Conservation (phyloP, 2,888 invertebrate genomes). For the Euplexia lucipara region DNA sequence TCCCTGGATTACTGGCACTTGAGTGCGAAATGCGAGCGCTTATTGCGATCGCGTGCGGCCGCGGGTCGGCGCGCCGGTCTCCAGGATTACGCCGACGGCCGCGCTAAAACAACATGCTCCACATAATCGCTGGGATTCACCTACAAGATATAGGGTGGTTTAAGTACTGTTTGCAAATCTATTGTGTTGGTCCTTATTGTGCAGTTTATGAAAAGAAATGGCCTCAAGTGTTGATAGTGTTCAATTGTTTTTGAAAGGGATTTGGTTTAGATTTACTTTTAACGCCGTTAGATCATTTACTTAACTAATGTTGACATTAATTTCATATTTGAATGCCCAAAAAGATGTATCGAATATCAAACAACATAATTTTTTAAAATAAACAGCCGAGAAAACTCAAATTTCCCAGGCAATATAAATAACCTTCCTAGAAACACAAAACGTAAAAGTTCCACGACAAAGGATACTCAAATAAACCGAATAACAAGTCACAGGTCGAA, state of each 20-base stretch:
- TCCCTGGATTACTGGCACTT: slow-evolving; percentile 52
- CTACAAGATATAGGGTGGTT: slow-evolving; percentile 55
- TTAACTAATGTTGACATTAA: too few species aligned
- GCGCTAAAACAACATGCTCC: slow-evolving; percentile 72
- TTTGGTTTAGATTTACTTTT: too few species aligned
- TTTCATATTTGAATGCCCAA: too few species aligned
- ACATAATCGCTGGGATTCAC: slow-evolving; percentile 64
- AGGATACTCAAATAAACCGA: too few species aligned
- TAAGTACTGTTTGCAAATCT: slow-evolving; percentile 3
- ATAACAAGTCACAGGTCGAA: neutral
- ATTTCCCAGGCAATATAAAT: too few species aligned
- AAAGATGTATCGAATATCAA: too few species aligned
- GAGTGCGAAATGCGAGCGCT: slow-evolving; percentile 42
- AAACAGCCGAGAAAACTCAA: too few species aligned
- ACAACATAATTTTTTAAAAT: too few species aligned
- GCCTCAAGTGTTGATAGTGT: slow-evolving; percentile 27
- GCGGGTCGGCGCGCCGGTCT: slow-evolving; percentile 34
- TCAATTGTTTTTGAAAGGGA: slow-evolving; percentile 16
- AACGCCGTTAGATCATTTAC: too few species aligned
- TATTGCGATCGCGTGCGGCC: slow-evolving; percentile 55
- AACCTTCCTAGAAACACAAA: slow-evolving; percentile 1
- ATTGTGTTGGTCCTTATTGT: slow-evolving; percentile 1
- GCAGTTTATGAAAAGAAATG: slow-evolving; percentile 18
- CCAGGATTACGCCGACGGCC: slow-evolving; percentile 67
- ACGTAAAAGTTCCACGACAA: too few species aligned